Conservation (phyloP, 2,113 vertebrate species). For the Pygoscelis adeliae region DNA sequence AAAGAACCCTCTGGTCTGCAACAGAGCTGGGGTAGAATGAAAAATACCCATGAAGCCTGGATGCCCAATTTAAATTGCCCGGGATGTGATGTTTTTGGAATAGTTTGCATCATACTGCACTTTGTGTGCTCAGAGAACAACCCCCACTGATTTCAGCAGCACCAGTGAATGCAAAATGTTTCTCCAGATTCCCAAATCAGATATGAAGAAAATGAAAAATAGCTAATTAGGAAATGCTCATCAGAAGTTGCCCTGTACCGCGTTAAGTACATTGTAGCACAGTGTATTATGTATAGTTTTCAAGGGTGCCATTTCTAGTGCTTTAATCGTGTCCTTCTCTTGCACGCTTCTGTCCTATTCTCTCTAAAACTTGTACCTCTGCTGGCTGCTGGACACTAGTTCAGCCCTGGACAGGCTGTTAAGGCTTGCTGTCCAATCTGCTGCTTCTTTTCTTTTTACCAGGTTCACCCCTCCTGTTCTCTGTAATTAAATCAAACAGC, state of each 20-base stretch:
- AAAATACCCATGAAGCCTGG: not conserved
- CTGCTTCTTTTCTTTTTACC: not conserved
- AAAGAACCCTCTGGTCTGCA: not conserved
- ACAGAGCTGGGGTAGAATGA: not conserved
- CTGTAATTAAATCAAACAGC: not conserved
- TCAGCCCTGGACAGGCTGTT: not conserved
- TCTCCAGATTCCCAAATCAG: not conserved
- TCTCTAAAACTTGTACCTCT: not conserved
- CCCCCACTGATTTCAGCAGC: not conserved
- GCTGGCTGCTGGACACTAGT: not conserved
- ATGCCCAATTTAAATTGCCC: not conserved
- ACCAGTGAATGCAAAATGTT: not conserved
- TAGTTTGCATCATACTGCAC: not conserved
- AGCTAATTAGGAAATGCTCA: not conserved
- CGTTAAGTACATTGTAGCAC: not conserved
- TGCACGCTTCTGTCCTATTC: not conserved
- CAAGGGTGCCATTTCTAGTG: not conserved
- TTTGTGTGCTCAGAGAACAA: not conserved
- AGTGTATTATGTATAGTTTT: not conserved
- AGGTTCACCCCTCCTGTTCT: not conserved
- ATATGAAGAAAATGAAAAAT: not conserved
- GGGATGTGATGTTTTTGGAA: rapidly evolving
- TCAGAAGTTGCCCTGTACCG: not conserved
- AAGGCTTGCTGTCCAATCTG: not conserved
- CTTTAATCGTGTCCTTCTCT: not conserved